Evolutionary conservation across 2,888 invertebrate species (phyloP), one percentile per base, ranked within the genome.

Genomic region (Himalopsyche japonica): DNA sequence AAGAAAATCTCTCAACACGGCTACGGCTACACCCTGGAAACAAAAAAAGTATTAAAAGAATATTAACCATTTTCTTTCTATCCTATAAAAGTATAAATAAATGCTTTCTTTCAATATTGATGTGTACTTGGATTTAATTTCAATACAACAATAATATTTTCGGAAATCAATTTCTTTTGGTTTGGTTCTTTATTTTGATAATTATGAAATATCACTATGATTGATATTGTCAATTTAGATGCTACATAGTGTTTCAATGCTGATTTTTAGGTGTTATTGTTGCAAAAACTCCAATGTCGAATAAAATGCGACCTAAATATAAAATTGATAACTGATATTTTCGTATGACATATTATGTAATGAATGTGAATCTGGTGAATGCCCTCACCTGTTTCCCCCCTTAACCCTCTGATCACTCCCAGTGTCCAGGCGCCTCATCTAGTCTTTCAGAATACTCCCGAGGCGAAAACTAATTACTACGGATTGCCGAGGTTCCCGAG

Each of bases 11-110:
- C 83, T 86, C n/a, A 87, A 86, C 24, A 15, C 43, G 85, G 81
- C 82, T 49, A 81, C 78, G 82, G 87, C 32, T n/a, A 81, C 88
- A 64, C 85, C 87, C 8, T 34, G 80, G 24, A 81, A 57, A 57
- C 57, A 57, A 20, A 57, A 57, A 57, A 57, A 57, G 57, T 57
- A 57, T 57, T 57, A 43, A 43, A 43, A 15, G 10, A 15, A 57
- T 57, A n/a, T 57, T 57, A 20, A 57, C 20, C 10, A 57, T 57
- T 57, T 20, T 57, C 24, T 57, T 20, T n/a, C 10, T 57, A 57
- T 20, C 10, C 24, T 20, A 1, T 43, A 15, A 43, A 43, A 43
- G 5, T 15, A 15, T 15, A n/a, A n/a, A n/a, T n/a, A n/a, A n/a
- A 12, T 43, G 43, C 12, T 43, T 12, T 43, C 43, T 43, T 37